A percentile compares a stretch with the other conserved stretches of the same genome.
Evolutionary conservation across 1,140 invertebrate species (phyloP).

Genomic region (Caenorhabditis tropicalis): DNA sequence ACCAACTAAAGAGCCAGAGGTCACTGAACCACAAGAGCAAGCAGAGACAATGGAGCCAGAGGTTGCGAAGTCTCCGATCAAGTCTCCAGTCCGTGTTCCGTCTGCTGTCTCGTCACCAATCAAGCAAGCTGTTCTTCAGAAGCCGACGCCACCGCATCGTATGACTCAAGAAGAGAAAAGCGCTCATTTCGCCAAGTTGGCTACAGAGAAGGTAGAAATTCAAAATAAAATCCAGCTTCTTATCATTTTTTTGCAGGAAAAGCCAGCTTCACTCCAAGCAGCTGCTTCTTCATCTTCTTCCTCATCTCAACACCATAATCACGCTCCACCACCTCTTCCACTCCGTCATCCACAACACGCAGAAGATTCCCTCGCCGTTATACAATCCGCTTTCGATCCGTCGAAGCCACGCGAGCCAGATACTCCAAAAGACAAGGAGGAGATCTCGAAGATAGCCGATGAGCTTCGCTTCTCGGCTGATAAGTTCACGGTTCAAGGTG

Average conservation of each 20-base stretch:
- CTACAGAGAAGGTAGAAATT: background rate
- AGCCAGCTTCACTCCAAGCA: background rate
- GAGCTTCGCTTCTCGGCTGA: background rate
- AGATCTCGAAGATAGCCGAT: background rate
- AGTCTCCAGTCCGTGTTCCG: background rate
- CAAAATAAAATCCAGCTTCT: background rate
- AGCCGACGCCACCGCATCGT: conserved; percentile 1
- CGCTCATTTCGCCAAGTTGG: background rate
- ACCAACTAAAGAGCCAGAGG: background rate
- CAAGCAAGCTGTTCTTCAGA: background rate
- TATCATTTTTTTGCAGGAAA: background rate
- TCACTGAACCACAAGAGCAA: too few relatives aligned
- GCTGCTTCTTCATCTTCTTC: background rate
- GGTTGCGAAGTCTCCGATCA: background rate
- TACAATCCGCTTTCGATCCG: background rate
- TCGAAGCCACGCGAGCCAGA: background rate
- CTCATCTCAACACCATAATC: background rate
- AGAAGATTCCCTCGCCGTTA: background rate
- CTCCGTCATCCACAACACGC: background rate
- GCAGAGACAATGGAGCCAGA: too few relatives aligned
- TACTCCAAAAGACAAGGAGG: conserved; percentile 31
- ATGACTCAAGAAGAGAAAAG: conserved; percentile 21
- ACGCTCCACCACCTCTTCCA: background rate
- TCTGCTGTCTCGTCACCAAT: background rate
- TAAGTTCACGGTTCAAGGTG: background rate